Percentiles rank a stretch among this genome's conserved stretches.
Evolutionary conservation across 2,888 invertebrate genomes (phyloP).

Genomic region (Autographa pulchrina): DNA sequence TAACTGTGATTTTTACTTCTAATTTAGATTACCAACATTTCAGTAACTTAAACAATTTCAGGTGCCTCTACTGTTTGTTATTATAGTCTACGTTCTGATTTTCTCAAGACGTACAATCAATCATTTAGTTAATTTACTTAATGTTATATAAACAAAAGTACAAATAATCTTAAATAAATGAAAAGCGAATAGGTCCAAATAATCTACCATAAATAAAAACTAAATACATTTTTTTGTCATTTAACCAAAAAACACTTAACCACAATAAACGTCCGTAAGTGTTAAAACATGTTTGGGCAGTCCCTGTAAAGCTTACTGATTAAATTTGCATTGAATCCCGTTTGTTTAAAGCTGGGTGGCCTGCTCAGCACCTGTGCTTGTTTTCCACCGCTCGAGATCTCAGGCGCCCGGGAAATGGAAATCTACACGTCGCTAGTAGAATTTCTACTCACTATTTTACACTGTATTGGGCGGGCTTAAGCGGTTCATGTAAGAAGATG

Average conservation of each 20-base stretch:
- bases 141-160: no score
- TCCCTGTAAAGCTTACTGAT: constrained; percentile 63
- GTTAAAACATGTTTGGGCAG: constrained; percentile 17
- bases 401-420: constrained; percentile 20
- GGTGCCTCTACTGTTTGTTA: no score
- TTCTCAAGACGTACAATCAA: no score
- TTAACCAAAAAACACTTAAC: background rate
- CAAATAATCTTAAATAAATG: no score
- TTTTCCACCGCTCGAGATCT: constrained; percentile 28
- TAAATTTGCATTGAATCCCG: constrained; percentile 67
- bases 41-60: no score
- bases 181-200: no score
- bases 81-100: no score
- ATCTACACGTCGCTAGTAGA: constrained; percentile 22
- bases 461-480: background rate
- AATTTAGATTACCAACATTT: no score
- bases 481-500: constrained; percentile 8
- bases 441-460: constrained; percentile 15
- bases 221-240: background rate
- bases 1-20: no score
- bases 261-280: constrained; percentile 14
- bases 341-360: constrained; percentile 60
- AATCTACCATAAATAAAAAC: no score
- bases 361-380: constrained; percentile 58
- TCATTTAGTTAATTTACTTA: no score